Evolutionary conservation across 2,113 vertebrate genomes (phyloP).

Genomic region (Leptodactylus fuscus): DNA sequence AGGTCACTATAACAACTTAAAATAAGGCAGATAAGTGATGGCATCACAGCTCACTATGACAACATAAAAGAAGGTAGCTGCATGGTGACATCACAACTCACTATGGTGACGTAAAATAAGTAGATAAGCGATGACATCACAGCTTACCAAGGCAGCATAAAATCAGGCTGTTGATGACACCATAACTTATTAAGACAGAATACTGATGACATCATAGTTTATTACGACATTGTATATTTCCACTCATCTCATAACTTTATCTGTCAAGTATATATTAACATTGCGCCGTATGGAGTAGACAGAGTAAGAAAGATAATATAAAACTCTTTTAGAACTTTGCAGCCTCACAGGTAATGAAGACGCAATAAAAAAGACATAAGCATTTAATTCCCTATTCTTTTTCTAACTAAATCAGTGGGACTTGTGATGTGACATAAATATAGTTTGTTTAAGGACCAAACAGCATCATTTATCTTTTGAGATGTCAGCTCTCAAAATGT

Average conservation of each 20-base stretch:
- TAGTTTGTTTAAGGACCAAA: constrained; percentile 57
- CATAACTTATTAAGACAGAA: no score
- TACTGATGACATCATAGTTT: background rate
- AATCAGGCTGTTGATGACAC: no score
- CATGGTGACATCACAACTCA: background rate
- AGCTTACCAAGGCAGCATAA: background rate
- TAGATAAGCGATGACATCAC: background rate
- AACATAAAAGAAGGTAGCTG: background rate
- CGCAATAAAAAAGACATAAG: constrained; percentile 34
- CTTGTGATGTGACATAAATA: constrained; percentile 53
- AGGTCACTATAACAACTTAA: background rate
- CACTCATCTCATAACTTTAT: background rate
- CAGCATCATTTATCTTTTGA: constrained; percentile 59
- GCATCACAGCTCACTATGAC: background rate
- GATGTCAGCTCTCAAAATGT: constrained; percentile 58
- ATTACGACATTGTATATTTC: background rate
- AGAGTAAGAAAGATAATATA: no score
- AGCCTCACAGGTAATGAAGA: background rate
- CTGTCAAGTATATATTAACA: background rate
- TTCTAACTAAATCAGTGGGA: constrained; percentile 42
- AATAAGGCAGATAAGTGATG: background rate
- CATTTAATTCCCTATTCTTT: constrained; percentile 31
- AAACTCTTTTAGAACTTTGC: constrained; percentile 8
- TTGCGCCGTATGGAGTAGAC: no score
- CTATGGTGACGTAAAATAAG: background rate